phyloP scores from a whole-genome alignment of 2,113 vertebrate species.

The Prinia subflava region DNA sequence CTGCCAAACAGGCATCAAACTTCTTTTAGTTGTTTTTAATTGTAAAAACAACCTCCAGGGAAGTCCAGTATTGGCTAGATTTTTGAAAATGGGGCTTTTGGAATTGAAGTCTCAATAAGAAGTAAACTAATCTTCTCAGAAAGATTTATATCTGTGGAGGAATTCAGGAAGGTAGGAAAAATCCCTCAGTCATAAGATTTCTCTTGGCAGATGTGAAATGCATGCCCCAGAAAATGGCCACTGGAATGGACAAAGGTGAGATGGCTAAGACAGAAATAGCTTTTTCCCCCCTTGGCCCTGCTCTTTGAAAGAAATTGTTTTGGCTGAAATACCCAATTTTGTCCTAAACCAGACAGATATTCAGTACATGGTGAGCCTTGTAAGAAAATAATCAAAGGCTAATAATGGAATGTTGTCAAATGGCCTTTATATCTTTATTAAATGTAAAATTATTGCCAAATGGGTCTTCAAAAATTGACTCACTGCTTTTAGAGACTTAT shows the following conservation, averaged over 20 bases:
- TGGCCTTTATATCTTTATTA: neutral
- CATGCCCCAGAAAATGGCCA: neutral
- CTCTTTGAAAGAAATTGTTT: neutral
- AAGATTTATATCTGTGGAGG: neutral
- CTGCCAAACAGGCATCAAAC: neutral
- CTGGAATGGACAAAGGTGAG: neutral
- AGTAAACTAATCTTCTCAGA: neutral
- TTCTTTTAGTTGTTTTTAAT: neutral
- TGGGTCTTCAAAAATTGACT: neutral
- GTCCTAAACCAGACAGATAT: neutral
- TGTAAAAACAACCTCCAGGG: neutral
- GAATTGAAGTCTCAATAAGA: neutral
- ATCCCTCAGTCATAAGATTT: neutral
- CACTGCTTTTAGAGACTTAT: neutral
- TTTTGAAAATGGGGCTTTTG: neutral
- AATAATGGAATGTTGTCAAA: neutral
- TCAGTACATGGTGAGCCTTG: accelerated
- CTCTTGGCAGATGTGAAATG: neutral
- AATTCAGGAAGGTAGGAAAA: neutral
- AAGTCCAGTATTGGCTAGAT: neutral
- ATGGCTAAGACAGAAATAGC: neutral
- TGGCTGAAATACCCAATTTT: neutral
- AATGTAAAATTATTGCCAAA: neutral
- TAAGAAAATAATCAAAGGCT: neutral
- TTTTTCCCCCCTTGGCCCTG: neutral